Evolutionary conservation across 2,888 invertebrate species (phyloP), one percentile per base, ranked within the genome.

Genomic region (Papilio demoleus): DNA sequence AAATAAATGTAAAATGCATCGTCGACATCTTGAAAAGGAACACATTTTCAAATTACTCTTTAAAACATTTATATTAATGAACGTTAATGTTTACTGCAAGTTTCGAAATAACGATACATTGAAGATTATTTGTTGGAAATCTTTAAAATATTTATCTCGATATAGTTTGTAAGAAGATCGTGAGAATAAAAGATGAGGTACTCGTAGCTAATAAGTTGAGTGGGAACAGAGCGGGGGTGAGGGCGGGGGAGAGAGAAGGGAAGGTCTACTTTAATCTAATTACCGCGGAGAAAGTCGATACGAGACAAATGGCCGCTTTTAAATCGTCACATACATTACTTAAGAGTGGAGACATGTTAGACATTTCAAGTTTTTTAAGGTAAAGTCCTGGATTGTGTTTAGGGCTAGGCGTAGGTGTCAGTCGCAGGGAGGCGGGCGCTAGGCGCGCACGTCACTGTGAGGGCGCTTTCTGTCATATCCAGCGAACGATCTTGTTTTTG

Each of bases 221-320:
- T 22, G 22, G 22, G 4, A 47, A 47, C 47, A 47, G 22, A 47
- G 19, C n/a, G n/a, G 4, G 31, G 31, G 31, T 3, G 31, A 17
- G 22, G 24, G 1, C 22, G 5, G 42, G 5, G 42, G 17, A 6
- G 5, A 17, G 6, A 6, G 9, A 9, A 50, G 50, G 17, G 17
- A 24, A 50, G 12, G 12, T 50, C 50, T 14, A 50, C 24, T 12
- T 50, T 50, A 50, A 50, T 50, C 50, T 50, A 50, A 50, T 50
- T 50, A 50, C 24, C 22, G 50, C 14, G 5, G 50, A 50, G 50
- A 50, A 50, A 24, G 24, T 50, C 50, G 50, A 22, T 50, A 50
- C 22, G 14, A 50, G 50, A 50, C 50, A 50, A 50, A 50, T 50
- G 50, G 50, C 8, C 50, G 24, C 14, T 50, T 50, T 50, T 50